phyloP scores from a whole-genome alignment of 2,888 invertebrate genomes.

The Actias luna region DNA sequence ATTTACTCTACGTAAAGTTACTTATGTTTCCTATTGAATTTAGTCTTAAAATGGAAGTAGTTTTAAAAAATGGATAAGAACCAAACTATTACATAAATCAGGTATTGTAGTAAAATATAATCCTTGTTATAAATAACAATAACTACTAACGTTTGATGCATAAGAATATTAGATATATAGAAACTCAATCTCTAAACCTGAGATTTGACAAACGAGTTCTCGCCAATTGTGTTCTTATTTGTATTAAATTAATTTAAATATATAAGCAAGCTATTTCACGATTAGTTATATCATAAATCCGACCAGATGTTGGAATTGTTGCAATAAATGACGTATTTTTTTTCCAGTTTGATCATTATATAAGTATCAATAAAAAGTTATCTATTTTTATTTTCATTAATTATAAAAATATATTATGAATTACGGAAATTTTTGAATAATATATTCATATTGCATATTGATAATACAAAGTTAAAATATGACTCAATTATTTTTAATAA shows the following conservation, averaged over 20 bases:
- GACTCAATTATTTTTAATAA: too few relatives aligned
- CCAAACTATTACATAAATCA: too few relatives aligned
- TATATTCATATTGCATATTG: too few relatives aligned
- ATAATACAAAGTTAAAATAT: too few relatives aligned
- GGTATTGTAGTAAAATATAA: too few relatives aligned
- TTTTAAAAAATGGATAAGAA: too few relatives aligned
- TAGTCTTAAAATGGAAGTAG: too few relatives aligned
- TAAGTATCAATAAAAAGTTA: not conserved
- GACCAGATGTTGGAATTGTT: not conserved
- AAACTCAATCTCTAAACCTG: not conserved
- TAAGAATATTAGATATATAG: not conserved
- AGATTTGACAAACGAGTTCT: slow-evolving; percentile 4
- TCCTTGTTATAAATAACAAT: not conserved
- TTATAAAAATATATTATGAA: not conserved
- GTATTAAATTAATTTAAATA: slow-evolving; percentile 4
- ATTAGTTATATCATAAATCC: not conserved
- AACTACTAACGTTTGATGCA: not conserved
- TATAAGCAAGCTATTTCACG: not conserved
- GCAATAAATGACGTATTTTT: not conserved
- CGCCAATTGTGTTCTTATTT: not conserved
- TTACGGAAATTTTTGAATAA: not conserved
- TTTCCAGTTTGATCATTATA: not conserved
- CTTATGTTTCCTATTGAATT: too few relatives aligned
- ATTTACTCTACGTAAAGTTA: too few relatives aligned
- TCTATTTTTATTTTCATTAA: not conserved